Percentiles rank a stretch among this genome's conserved stretches.
phyloP scores from a whole-genome alignment of 2,888 invertebrate species.

The Augochlorella aurata region DNA sequence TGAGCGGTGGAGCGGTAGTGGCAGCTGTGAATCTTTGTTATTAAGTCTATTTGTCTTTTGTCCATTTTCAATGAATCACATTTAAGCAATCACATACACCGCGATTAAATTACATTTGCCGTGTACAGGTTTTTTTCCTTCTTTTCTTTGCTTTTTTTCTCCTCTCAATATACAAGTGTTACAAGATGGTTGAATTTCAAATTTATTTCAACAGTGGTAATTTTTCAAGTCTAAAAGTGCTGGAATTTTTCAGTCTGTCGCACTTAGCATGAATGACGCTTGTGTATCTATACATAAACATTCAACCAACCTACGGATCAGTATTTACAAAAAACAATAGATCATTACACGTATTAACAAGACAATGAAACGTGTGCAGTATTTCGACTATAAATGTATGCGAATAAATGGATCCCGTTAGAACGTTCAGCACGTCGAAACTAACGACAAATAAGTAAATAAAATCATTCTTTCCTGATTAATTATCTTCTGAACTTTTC shows the following conservation, averaged over 20 bases:
- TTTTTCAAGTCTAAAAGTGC: conserved; percentile 54
- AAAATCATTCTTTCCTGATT: conserved; percentile 44
- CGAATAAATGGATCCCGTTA: conserved; percentile 40
- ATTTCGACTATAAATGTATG: conserved; percentile 44
- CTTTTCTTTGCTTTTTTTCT: background rate
- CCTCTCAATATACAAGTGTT: conserved; percentile 49
- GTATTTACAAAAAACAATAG: conserved; percentile 56
- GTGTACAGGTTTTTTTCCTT: conserved; percentile 32
- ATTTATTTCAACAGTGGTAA: conserved; percentile 39
- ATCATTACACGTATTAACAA: conserved; percentile 51
- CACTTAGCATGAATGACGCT: conserved; percentile 51
- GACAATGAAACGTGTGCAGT: conserved; percentile 50
- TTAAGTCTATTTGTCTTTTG: conserved; percentile 56
- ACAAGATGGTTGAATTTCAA: conserved; percentile 57
- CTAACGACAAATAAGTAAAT: conserved; percentile 55
- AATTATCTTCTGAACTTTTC: conserved; percentile 26
- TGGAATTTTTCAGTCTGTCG: conserved; percentile 57
- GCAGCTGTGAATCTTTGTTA: conserved; percentile 54
- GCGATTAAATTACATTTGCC: conserved; percentile 30
- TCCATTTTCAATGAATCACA: conserved; percentile 40
- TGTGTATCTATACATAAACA: conserved; percentile 43
- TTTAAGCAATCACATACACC: conserved; percentile 44
- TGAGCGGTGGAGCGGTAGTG: conserved; percentile 64
- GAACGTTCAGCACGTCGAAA: conserved; percentile 37
- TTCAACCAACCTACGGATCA: conserved; percentile 53